A percentile compares a stretch with the other conserved stretches of the same genome.
Evolutionary conservation across 1,140 invertebrate species (phyloP).

Genomic region (fruit fly (Drosophila melanogaster)): DNA sequence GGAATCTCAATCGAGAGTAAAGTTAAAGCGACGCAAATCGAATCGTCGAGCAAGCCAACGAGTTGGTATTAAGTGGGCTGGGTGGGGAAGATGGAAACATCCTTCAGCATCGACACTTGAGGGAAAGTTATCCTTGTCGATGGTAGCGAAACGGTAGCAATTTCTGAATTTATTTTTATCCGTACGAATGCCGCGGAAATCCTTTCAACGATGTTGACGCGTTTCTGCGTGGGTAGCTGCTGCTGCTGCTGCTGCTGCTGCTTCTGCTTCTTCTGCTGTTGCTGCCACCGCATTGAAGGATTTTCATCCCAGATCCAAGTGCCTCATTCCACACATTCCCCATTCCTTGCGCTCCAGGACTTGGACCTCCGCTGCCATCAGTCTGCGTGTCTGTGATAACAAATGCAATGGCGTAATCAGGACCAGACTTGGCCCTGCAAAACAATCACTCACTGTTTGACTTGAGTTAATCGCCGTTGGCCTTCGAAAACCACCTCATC

Average conservation of each 20-base stretch:
- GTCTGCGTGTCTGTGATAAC: constrained; percentile 62
- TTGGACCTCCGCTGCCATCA: background rate
- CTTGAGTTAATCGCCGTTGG: constrained; percentile 80
- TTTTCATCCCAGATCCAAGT: constrained; percentile 15
- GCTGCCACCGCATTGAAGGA: constrained; percentile 14
- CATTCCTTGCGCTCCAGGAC: background rate
- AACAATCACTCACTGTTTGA: constrained; percentile 82
- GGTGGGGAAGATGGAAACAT: constrained; percentile 14
- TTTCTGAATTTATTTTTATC: constrained; percentile 82
- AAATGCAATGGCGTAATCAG: constrained; percentile 76
- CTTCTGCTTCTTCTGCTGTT: constrained; percentile 1
- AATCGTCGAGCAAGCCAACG: constrained; percentile 49
- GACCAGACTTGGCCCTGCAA: constrained; percentile 67
- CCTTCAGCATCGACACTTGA: constrained; percentile 64
- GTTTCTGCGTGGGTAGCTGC: constrained; percentile 56
- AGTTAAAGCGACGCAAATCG: constrained; percentile 78
- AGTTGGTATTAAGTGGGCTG: constrained; percentile 52
- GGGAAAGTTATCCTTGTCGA: constrained; percentile 69
- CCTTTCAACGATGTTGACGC: constrained; percentile 68
- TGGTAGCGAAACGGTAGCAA: constrained; percentile 69
- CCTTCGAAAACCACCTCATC: constrained; percentile 55
- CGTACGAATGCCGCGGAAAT: constrained; percentile 75
- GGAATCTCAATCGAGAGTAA: constrained; percentile 62
- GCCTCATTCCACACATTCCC: constrained; percentile 2
- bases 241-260: constrained; percentile 1